Percentiles rank a stretch among this genome's conserved stretches.
Evolutionary conservation across 1,140 invertebrate species (phyloP).

Genomic region (Holotrichia oblita): DNA sequence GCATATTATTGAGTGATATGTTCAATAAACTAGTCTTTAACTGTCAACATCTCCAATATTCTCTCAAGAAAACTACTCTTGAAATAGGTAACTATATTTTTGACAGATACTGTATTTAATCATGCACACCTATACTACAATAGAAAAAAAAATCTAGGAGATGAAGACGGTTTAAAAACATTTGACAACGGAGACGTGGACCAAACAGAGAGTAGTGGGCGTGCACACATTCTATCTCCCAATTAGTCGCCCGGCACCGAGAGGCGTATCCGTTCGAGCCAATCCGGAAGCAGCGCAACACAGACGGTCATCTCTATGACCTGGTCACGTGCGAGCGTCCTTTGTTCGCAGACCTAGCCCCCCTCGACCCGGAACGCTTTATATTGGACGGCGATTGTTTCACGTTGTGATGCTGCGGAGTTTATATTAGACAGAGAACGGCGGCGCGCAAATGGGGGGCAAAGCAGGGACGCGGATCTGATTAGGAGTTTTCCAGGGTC

Average conservation of each 20-base stretch:
- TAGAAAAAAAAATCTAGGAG: background rate
- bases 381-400: constrained; percentile 15
- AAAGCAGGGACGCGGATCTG: background rate
- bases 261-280: constrained; percentile 36
- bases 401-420: background rate
- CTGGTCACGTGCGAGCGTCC: constrained; percentile 28
- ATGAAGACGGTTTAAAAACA: background rate
- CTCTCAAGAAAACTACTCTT: too few relatives aligned
- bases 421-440: background rate
- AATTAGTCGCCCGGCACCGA: constrained; percentile 32
- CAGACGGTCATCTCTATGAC: constrained; percentile 38
- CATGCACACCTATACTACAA: background rate
- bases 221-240: constrained; percentile 5
- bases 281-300: constrained; percentile 25
- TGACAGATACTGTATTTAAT: too few relatives aligned
- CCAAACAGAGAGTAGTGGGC: constrained; percentile 39
- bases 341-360: constrained; percentile 23
- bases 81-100: too few relatives aligned
- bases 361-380: background rate
- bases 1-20: too few relatives aligned
- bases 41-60: too few relatives aligned
- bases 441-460: background rate
- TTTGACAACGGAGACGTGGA: constrained; percentile 23
- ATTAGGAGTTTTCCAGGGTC: constrained; percentile 1
- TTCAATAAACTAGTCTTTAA: too few relatives aligned